phyloP scores from a whole-genome alignment of 2,797 vertebrate genomes.

The Cyclura pinguis region DNA sequence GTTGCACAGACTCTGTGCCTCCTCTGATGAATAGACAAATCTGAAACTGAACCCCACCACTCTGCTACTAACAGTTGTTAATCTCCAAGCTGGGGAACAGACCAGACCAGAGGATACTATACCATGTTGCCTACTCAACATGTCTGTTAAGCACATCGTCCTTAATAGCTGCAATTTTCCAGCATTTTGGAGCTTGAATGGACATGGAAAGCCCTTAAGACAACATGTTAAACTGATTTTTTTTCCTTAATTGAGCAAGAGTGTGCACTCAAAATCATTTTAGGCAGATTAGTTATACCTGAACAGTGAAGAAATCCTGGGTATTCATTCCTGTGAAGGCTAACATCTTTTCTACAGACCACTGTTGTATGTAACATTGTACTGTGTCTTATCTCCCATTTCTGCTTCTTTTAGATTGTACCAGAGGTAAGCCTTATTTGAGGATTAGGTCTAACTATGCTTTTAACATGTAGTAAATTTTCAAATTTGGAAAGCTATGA shows the following conservation, averaged over 20 bases:
- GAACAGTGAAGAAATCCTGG: neutral
- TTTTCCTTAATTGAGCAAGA: neutral
- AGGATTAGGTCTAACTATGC: neutral
- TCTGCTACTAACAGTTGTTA: too few species aligned
- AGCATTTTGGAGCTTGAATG: neutral
- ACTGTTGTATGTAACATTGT: neutral
- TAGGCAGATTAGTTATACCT: neutral
- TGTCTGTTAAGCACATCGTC: too few species aligned
- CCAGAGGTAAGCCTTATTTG: neutral
- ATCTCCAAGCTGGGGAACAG: too few species aligned
- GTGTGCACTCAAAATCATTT: neutral
- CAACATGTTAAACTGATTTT: too few species aligned
- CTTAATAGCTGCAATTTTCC: neutral
- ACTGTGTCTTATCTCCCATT: neutral
- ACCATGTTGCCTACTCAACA: too few species aligned
- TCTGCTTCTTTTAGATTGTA: neutral
- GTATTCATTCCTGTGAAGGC: neutral
- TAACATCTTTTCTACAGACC: neutral
- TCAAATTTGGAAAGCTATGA: neutral
- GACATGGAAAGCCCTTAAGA: too few species aligned
- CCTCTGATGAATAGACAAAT: too few species aligned
- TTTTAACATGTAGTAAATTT: neutral
- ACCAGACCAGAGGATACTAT: too few species aligned
- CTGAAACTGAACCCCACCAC: too few species aligned
- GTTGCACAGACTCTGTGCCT: too few species aligned